Evolutionary conservation across 1,140 invertebrate genomes (phyloP).

Genomic region (Pomacea maculata): DNA sequence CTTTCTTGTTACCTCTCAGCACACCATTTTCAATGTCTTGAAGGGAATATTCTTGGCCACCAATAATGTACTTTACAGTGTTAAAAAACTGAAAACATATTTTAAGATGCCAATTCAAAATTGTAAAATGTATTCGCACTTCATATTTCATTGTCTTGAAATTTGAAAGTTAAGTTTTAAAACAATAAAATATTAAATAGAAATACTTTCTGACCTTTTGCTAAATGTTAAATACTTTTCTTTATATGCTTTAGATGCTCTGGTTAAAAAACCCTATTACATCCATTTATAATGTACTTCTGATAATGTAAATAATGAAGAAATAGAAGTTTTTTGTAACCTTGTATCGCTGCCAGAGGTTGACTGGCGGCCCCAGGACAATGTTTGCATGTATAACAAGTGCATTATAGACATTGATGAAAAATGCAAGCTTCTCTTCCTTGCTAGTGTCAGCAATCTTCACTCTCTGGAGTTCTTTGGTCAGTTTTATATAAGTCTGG

Average conservation of each 20-base stretch:
- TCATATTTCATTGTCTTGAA: neutral
- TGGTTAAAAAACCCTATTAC: too few species aligned
- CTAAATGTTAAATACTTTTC: too few species aligned
- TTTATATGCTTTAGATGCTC: too few species aligned
- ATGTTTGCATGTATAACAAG: slow-evolving; percentile 66
- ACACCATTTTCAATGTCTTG: slow-evolving; percentile 69
- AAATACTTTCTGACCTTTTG: neutral
- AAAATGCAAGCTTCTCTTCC: slow-evolving; percentile 66
- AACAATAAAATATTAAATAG: neutral
- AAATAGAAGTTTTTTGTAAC: slow-evolving; percentile 34
- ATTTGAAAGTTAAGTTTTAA: too few species aligned
- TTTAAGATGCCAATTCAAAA: neutral
- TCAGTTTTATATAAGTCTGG: slow-evolving; percentile 45
- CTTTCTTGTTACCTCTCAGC: slow-evolving; percentile 64
- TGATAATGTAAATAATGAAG: neutral
- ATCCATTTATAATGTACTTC: too few species aligned
- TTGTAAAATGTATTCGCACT: neutral
- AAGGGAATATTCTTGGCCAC: slow-evolving; percentile 63
- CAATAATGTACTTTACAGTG: slow-evolving; percentile 65
- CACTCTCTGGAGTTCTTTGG: slow-evolving; percentile 55
- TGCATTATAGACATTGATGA: slow-evolving; percentile 68
- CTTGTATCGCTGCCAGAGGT: slow-evolving; percentile 66
- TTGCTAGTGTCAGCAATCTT: slow-evolving; percentile 47
- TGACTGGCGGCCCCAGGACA: slow-evolving; percentile 58
- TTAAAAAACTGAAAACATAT: slow-evolving; percentile 65